Evolutionary conservation across 2,113 vertebrate genomes (phyloP), one percentile per base, ranked within the genome.

Genomic region (Thamnaconus septentrionalis): DNA sequence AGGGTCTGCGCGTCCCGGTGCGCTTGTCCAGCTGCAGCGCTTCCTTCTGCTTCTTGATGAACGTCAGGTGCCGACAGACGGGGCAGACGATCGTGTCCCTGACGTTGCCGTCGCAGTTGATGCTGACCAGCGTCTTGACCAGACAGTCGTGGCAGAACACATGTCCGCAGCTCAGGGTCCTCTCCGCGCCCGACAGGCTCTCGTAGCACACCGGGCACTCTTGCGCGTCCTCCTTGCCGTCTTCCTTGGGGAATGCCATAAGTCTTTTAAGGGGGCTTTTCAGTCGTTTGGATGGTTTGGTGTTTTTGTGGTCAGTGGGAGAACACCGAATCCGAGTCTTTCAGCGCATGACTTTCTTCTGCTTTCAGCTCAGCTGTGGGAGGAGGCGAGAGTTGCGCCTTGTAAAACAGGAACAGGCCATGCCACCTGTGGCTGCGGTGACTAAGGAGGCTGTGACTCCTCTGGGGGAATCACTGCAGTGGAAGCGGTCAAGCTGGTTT

Each of bases 101-200:
- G 42, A 93, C 66, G 41, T 92, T 82, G 0, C 94, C 93, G 0
- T 91, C 83, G 1, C 87, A 81, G 66, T 89, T 91, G 57, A 92
- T 73, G 1, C 92, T 90, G 11, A 99, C 90, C 71, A 98, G 75
- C 11, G 94, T 98, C 81, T 96, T 95, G 65, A 98, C 97, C 57
- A 99, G 83, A 70, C 97, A 99, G 90, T 99, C 97, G 0, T 99
- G 97, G 82, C 97, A 99, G 90, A 99, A 99, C 4, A 77, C 84
- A 40, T 99, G 97, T 41, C 95, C 94, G 0, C 97, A 99, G 91
- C 94, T 96, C 67, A 99, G 90, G 0, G 85, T 93, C 63, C 97
- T 91, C 53, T 91, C 91, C 0, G 79, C 66, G 0, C 89, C 92
- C 0, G 90, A 91, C 2, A 97, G 89, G 66, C 83, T 83, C 86